A percentile compares a stretch with the other conserved stretches of the same genome.
Conservation (phyloP, 2,888 invertebrate species). For the Pycnomerus fuliginosus region DNA sequence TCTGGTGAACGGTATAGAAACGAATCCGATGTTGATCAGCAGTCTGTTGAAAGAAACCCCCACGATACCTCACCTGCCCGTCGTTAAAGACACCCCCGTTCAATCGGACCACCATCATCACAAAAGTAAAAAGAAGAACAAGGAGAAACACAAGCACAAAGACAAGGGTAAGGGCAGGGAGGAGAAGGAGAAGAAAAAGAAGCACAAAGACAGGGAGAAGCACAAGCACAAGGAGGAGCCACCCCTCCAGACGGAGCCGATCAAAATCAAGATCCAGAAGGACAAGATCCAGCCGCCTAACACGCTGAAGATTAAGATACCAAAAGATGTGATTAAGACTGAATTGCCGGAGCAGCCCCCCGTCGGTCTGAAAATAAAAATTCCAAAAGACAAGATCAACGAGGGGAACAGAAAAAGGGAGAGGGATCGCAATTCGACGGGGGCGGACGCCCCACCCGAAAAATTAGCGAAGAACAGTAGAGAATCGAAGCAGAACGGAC, state of each 20-base stretch:
- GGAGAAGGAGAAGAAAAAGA: slow-evolving; percentile 75
- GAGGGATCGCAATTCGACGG: slow-evolving; percentile 37
- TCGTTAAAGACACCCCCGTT: slow-evolving; percentile 24
- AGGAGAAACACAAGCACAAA: slow-evolving; percentile 77
- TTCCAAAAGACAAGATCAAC: slow-evolving; percentile 71
- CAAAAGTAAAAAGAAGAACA: slow-evolving; percentile 66
- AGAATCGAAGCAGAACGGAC: slow-evolving; percentile 48
- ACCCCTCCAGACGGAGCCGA: slow-evolving; percentile 40
- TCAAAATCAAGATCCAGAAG: slow-evolving; percentile 53
- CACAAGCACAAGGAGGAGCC: slow-evolving; percentile 39
- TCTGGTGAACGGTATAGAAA: slow-evolving; percentile 66
- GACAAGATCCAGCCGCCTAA: slow-evolving; percentile 36
- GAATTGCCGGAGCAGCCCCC: slow-evolving; percentile 63
- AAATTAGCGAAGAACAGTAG: slow-evolving; percentile 40
- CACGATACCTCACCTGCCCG: slow-evolving; percentile 39
- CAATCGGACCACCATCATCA: slow-evolving; percentile 37
- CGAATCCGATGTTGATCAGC: slow-evolving; percentile 71
- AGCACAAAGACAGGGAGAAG: slow-evolving; percentile 67
- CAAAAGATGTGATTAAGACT: slow-evolving; percentile 73
- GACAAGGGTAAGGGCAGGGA: slow-evolving; percentile 64
- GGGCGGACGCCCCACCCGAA: slow-evolving; percentile 46
- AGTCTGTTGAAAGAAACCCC: slow-evolving; percentile 64
- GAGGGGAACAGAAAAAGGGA: slow-evolving; percentile 46
- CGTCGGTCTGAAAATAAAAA: slow-evolving; percentile 74
- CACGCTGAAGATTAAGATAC: slow-evolving; percentile 62